Percentiles rank a stretch among this genome's conserved stretches.
Conservation (phyloP, 2,797 vertebrate species). For the Macropus fuliginosus region DNA sequence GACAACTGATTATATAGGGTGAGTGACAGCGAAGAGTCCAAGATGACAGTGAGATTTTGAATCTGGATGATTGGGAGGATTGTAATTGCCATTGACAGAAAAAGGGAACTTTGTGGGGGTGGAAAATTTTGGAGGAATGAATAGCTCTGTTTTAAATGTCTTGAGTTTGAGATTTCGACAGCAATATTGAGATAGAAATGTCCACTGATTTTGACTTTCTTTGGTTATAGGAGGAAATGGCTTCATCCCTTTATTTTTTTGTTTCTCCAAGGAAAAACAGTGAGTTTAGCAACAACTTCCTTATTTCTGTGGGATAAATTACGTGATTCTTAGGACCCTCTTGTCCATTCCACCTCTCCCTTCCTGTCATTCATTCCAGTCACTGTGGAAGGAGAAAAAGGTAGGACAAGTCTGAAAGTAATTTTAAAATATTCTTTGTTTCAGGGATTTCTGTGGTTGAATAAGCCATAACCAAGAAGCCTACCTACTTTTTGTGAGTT, state of each 20-base stretch:
- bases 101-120: background rate
- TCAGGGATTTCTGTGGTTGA: background rate
- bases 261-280: background rate
- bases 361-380: background rate
- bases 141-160: background rate
- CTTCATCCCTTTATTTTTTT: background rate
- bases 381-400: background rate
- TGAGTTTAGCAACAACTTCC: background rate
- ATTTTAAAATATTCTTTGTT: background rate
- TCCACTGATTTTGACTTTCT: background rate
- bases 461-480: background rate
- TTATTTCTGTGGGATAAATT: background rate
- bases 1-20: background rate
- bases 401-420: background rate
- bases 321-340: background rate
- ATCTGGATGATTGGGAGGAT: background rate
- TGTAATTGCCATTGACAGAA: background rate
- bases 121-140: background rate
- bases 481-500: background rate
- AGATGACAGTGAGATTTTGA: background rate
- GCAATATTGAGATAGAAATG: background rate
- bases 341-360: accelerated
- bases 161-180: background rate
- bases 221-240: background rate
- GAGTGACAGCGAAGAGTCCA: background rate